These are phyloP conservation scores for Otis tarda DNA, from an alignment of 2,113 vertebrate genomes.

Conservation along the genomic window DNA sequence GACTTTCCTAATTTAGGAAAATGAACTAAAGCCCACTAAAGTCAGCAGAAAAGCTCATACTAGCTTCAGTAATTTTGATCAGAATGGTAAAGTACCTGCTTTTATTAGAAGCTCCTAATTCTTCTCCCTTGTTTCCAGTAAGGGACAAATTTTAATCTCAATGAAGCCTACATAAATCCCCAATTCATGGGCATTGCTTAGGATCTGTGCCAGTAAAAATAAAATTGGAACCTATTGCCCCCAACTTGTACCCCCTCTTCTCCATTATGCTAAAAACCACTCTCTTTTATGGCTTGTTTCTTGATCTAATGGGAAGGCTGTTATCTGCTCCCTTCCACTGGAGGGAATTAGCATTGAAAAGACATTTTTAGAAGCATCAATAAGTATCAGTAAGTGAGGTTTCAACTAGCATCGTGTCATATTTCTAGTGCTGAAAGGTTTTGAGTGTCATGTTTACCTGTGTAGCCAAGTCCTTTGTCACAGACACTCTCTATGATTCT, in stretches of 20 bases:
- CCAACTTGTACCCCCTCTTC: not conserved
- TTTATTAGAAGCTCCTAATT: not conserved
- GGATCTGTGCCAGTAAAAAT: not conserved
- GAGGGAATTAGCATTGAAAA: not conserved
- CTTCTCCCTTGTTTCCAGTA: not conserved
- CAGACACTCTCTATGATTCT: not conserved
- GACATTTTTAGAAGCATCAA: not conserved
- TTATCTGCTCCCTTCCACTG: not conserved
- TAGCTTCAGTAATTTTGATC: not conserved
- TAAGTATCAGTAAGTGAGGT: not conserved
- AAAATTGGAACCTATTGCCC: not conserved
- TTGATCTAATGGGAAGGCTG: not conserved
- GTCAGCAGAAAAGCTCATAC: not conserved
- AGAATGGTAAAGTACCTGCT: not conserved
- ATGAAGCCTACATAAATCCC: not conserved
- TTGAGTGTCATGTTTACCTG: not conserved
- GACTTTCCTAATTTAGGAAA: not conserved
- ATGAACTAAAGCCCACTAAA: not conserved
- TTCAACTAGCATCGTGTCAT: not conserved
- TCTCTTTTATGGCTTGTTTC: not conserved
- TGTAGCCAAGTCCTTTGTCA: not conserved
- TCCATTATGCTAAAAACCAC: not conserved
- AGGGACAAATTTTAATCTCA: not conserved
- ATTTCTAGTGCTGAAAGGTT: not conserved
- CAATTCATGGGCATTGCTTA: not conserved